Conservation (phyloP, 2,888 invertebrate genomes). For the Eubasilissa splendida region DNA sequence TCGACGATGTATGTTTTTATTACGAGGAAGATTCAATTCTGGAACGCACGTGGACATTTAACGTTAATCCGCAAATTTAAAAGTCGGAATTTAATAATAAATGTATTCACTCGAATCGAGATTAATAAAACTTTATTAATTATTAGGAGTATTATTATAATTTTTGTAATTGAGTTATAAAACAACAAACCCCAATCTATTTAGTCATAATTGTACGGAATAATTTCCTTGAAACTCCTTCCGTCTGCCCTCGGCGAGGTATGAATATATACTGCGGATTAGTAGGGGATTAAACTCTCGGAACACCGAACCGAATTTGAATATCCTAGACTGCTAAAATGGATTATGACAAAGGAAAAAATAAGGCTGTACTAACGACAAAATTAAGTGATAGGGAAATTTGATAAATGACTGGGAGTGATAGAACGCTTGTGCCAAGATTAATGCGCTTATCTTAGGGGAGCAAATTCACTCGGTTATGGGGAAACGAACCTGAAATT, state of each 20-base stretch:
- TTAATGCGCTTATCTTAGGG: conserved; percentile 53
- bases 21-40: too few species aligned
- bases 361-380: conserved; percentile 48
- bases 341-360: conserved; percentile 56
- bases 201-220: conserved; percentile 24
- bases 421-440: conserved; percentile 48
- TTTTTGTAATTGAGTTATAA: conserved; percentile 34
- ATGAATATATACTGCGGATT: conserved; percentile 58
- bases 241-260: conserved; percentile 34
- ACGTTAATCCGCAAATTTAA: too few species aligned
- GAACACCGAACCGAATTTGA: conserved; percentile 52
- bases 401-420: conserved; percentile 54
- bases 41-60: too few species aligned
- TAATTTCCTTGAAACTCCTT: conserved; percentile 26
- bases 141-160: neutral
- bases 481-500: conserved; percentile 52
- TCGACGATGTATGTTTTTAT: neutral
- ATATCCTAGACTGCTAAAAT: conserved; percentile 55
- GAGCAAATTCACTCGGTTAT: conserved; percentile 50
- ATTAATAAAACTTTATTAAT: too few species aligned
- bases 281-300: conserved; percentile 52
- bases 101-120: too few species aligned
- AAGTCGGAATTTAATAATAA: too few species aligned
- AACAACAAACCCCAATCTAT: conserved; percentile 37
- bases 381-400: conserved; percentile 56